phyloP scores from a whole-genome alignment of 2,113 vertebrate species.

The Leptocoma aspasia region DNA sequence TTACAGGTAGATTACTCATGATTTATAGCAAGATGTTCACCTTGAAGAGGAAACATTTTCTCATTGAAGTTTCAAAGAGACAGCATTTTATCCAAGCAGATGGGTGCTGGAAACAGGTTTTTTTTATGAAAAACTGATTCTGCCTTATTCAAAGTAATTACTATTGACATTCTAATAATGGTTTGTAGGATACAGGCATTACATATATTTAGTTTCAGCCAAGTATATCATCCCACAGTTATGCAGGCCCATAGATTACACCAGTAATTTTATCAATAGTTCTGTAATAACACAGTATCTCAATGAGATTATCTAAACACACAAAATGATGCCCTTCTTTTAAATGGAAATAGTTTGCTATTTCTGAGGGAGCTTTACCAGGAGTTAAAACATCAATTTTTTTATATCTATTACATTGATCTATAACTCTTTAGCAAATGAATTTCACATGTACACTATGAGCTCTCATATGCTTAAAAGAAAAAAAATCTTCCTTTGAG shows the following conservation, averaged over 20 bases:
- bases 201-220: neutral
- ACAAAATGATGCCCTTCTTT: neutral
- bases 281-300: neutral
- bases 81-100: neutral
- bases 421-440: neutral
- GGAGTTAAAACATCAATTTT: neutral
- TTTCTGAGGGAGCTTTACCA: neutral
- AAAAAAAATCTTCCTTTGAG: neutral
- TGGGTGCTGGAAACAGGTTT: neutral
- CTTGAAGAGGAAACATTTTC: neutral
- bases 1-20: neutral
- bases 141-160: neutral
- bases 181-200: neutral
- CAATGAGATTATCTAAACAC: neutral
- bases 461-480: neutral
- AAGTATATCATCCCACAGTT: neutral
- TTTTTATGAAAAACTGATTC: neutral
- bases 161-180: neutral
- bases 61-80: neutral
- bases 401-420: neutral
- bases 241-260: neutral
- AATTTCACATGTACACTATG: neutral
- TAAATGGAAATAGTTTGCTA: neutral
- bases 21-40: neutral
- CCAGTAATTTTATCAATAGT: neutral